Evolutionary conservation across 2,888 invertebrate species (phyloP).

Genomic region (Galerucella pusilla): DNA sequence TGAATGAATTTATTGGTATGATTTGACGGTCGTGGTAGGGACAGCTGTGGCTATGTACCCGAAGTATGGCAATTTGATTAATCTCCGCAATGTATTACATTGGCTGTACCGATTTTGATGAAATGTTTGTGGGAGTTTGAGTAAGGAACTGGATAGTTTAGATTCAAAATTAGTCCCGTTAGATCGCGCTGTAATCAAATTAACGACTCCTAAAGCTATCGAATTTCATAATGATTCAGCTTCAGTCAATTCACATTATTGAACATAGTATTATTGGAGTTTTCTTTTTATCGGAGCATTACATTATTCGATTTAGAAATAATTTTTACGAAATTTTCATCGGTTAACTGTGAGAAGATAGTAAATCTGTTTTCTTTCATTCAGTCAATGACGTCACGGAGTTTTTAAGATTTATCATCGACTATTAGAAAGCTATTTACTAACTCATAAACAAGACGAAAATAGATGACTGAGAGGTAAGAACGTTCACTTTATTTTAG

Average conservation of each 20-base stretch:
- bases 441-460: slow-evolving; percentile 19
- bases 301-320: background rate
- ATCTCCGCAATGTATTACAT: too few relatives aligned
- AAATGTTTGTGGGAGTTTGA: too few relatives aligned
- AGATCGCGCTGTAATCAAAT: too few relatives aligned
- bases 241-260: background rate
- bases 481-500: slow-evolving; percentile 8
- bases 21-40: too few relatives aligned
- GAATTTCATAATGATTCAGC: background rate
- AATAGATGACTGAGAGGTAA: slow-evolving; percentile 12
- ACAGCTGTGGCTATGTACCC: too few relatives aligned
- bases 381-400: slow-evolving; percentile 6
- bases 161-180: too few relatives aligned
- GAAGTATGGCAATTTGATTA: too few relatives aligned
- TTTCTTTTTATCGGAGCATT: background rate
- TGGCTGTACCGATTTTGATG: too few relatives aligned
- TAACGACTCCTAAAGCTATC: too few relatives aligned
- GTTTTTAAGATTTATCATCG: slow-evolving; percentile 13
- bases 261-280: background rate
- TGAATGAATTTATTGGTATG: too few relatives aligned
- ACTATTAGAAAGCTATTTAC: slow-evolving; percentile 6
- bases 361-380: slow-evolving; percentile 11
- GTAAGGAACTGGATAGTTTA: too few relatives aligned
- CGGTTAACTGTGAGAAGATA: background rate
- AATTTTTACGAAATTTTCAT: slow-evolving; percentile 13